Evolutionary conservation across 2,113 vertebrate genomes (phyloP), one percentile per base, ranked within the genome.

Genomic region (Hemichromis elongatus): DNA sequence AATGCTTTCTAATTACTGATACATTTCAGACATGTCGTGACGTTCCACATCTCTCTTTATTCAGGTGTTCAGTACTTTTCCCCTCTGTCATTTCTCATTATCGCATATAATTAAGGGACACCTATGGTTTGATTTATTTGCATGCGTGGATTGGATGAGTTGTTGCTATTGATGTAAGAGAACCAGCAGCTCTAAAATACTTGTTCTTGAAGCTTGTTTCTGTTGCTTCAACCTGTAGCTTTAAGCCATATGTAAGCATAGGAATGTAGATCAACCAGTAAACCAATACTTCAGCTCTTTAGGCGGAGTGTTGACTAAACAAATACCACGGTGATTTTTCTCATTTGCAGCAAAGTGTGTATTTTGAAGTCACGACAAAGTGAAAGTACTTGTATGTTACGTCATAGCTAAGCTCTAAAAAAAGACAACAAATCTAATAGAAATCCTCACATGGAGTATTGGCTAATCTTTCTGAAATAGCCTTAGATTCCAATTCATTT

Each of bases 101-200:
- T 21, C 35, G 30, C 30, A 61, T 30, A 35, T 0, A n/a, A 35
- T 7, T 61, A 12, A 63, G 59, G 18, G 0, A 63, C 10, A n/a
- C 59, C 33, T 37, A 63, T 0, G 0, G 33, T 37, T 63, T 13
- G 59, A 63, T 63, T 37, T 63, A 2, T 37, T 61, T 19, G 28
- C 57, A 61, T 33, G 57, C 33, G 57, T 0, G 0, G 28, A 61
- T 28, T 0, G 28, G 16, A 61, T 61, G 57, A 61, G 57, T 5
- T 37, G 68, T 26, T 73, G 9, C 21, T 73, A 19, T 11, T 18
- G 0, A 7, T 47, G 42, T 73, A 45, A 40, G 40, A 73, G 14
- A 45, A 73, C 40, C 6, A 47, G 5, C 24, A 47, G 42, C 37
- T 47, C 66, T 2, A 14, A 70, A 21, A 47, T 21, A 14, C 40